Percentiles rank a stretch among this genome's conserved stretches.
Conservation (phyloP, 2,797 vertebrate genomes). For the Megaceryle alcyon region DNA sequence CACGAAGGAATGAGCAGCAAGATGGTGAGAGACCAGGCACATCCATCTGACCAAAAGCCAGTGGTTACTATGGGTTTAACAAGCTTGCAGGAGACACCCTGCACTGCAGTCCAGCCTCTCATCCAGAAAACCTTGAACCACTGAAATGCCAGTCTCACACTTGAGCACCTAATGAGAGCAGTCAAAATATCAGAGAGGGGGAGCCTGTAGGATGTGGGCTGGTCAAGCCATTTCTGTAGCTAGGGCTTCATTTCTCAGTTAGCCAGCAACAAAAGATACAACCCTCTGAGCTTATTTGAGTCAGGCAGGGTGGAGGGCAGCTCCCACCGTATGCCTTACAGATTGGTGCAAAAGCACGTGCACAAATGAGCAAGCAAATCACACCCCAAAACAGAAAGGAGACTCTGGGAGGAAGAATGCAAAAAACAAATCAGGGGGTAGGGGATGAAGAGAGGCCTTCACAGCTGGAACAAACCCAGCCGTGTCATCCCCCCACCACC, state of each 20-base stretch:
- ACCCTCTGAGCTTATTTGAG: background rate
- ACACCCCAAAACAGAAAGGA: background rate
- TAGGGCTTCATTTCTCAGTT: background rate
- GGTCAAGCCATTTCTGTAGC: background rate
- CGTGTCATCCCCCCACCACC: background rate
- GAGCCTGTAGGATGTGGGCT: background rate
- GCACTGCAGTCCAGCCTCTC: background rate
- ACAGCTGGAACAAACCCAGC: background rate
- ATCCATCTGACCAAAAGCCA: background rate
- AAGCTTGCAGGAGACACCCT: accelerated
- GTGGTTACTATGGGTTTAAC: background rate
- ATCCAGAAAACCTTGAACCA: background rate
- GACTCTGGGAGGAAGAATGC: background rate
- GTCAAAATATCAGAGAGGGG: background rate
- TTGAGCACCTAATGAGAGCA: background rate
- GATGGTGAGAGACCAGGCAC: background rate
- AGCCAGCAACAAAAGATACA: background rate
- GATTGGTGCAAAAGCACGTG: background rate
- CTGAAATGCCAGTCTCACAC: background rate
- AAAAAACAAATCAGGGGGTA: background rate
- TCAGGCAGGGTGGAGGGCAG: background rate
- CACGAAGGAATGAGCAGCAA: background rate
- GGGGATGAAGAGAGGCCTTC: background rate
- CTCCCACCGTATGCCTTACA: background rate
- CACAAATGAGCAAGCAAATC: background rate